These are phyloP conservation scores for Hedya salicella DNA, from an alignment of 2,888 invertebrate genomes.

Conservation along the genomic window DNA sequence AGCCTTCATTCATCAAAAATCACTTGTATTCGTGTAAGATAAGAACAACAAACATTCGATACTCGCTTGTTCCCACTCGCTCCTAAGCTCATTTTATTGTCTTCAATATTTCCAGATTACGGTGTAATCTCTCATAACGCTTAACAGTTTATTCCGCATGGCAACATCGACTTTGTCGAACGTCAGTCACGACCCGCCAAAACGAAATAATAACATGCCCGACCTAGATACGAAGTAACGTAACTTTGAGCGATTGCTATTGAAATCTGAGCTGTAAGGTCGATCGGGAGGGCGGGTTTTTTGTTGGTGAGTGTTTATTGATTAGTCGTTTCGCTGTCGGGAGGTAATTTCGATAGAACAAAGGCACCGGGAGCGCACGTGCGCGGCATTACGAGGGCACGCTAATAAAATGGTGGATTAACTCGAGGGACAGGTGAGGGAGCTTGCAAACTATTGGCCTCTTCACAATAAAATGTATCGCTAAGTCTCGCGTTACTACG, in stretches of 20 bases:
- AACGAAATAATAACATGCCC: constrained; percentile 81
- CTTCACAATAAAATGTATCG: constrained; percentile 67
- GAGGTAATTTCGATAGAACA: constrained; percentile 75
- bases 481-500: constrained; percentile 60
- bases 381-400: constrained; percentile 73
- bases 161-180: constrained; percentile 80
- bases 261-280: constrained; percentile 48
- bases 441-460: constrained; percentile 82
- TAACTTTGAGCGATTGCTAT: constrained; percentile 45
- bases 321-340: constrained; percentile 50
- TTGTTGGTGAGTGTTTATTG: constrained; percentile 38
- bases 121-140: constrained; percentile 82
- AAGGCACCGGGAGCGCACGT: constrained; percentile 75
- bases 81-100: constrained; percentile 82
- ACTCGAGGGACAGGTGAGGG: constrained; percentile 77
- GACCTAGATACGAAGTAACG: constrained; percentile 46
- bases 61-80: constrained; percentile 56
- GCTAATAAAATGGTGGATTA: constrained; percentile 83
- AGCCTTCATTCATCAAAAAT: too few relatives aligned
- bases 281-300: constrained; percentile 48
- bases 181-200: constrained; percentile 81
- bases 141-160: constrained; percentile 84
- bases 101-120: constrained; percentile 85
- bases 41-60: constrained; percentile 62
- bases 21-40: constrained; percentile 35